These are phyloP conservation scores for Campylomormyrus numenius DNA, from an alignment of 2,113 vertebrate species.

Conservation along the genomic window DNA sequence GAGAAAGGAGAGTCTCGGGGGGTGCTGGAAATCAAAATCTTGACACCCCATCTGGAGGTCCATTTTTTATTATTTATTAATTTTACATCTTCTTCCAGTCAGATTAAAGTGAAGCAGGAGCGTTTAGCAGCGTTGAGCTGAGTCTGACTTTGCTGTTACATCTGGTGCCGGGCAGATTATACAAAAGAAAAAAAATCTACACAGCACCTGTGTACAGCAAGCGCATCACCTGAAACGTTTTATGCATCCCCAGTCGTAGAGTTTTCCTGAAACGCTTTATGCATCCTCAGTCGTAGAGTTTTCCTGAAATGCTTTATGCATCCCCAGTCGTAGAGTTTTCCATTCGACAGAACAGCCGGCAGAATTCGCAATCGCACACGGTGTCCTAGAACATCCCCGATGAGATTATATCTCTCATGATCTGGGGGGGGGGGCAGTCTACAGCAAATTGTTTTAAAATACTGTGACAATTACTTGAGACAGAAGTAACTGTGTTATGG, in stretches of 20 bases:
- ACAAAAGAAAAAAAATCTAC: constrained; percentile 26
- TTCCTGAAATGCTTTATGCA: neutral
- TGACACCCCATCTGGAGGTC: neutral
- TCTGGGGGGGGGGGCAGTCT: neutral
- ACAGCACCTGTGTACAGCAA: neutral
- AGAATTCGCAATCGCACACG: neutral
- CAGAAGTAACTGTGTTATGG: constrained; percentile 5
- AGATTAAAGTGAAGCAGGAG: constrained; percentile 57
- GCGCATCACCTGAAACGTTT: neutral
- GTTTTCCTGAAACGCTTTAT: neutral
- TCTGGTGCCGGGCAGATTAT: constrained; percentile 59
- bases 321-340: neutral
- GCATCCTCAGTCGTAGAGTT: neutral
- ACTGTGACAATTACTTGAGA: constrained; percentile 15
- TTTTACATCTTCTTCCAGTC: constrained; percentile 28
- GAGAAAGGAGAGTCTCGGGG: neutral
- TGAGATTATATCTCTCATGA: neutral
- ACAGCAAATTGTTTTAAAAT: constrained; percentile 8
- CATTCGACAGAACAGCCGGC: neutral
- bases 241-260: neutral
- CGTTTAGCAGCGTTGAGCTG: constrained; percentile 52
- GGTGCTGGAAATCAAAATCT: neutral
- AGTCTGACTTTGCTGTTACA: constrained; percentile 54
- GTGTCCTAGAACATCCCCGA: neutral
- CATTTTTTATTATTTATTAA: neutral